Evolutionary conservation across 2,888 invertebrate genomes (phyloP), one percentile per base, ranked within the genome.

Genomic region (Dorcus parallelipipedus): DNA sequence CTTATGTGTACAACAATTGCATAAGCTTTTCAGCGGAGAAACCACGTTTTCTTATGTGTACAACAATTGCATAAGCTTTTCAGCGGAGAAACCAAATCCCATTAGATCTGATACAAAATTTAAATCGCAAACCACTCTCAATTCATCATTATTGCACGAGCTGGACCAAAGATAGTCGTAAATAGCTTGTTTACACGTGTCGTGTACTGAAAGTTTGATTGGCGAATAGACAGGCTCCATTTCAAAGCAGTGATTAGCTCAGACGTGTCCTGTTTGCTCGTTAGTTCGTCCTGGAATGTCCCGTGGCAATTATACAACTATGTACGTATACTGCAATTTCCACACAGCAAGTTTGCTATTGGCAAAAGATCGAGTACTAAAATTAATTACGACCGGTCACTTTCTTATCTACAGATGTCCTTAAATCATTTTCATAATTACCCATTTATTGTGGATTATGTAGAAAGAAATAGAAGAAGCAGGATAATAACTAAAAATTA

Each of bases 101-200:
- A 14, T 33, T 49, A 49, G 38, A 48, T 23, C 10, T 49, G 9
- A 8, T 49, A n/a, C 23, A 49, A 49, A 52, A 52, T 52, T 56
- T 52, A 49, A 59, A 55, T 49, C 58, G 42, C 59, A 54, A 57
- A 40, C 57, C 53, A 38, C n/a, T n/a, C 52, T 57, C 54, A 60
- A 20, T 14, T 54, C 33, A 54, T 60, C 60, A 57, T 56, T 60
- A 54, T 54, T 60, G 51, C 59, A 66, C 53, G 54, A 61, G 14
- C 47, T 58, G 60, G 60, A 54, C 58, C 56, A 63, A 65, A 69
- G 65, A 65, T 67, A 67, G 67, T 67, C 65, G 65, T 65, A 66
- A 69, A 66, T 68, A 64, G 66, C 66, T 54, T 71, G 71, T 71
- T 69, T 69, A 71, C 71, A 71, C 67, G 69, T 71, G 69, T 72